Base-by-base conservation (phyloP, 2,113 vertebrate genomes). In the Siphamia tubifer region DNA sequence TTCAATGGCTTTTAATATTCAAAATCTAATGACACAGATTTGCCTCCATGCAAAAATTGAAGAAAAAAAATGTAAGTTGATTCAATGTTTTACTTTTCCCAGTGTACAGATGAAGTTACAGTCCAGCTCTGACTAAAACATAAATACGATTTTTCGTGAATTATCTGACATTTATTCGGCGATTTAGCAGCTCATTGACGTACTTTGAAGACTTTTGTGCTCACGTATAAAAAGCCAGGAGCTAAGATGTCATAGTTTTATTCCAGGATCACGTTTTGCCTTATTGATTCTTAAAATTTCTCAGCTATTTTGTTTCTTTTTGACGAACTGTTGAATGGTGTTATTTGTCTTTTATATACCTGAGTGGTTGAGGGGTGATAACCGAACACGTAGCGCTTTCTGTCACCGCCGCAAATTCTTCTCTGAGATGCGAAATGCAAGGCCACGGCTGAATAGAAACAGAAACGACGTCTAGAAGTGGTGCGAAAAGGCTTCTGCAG, bases 211-310 rank as follows among this genome's bases (percentile, higher is more conserved):
- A 51, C 6, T 27, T 36, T 31, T 28, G 38, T 51, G 6, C 15
- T 48, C 11, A 28, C 7, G 20, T 8, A 19, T 15, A 2, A n/a
- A 10, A 20, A 27, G 11, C 7, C 23, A 2, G 17, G 10, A 57
- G 11, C 11, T 39, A 39, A 58, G 17, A 38, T 2, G 4, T 12
- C 16, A 31, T 24, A 48, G 36, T 34, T 24, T 16, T 45, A 0
- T 57, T 62, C 40, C 25, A 51, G 28, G n/a, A 58, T 66, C 57
- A 60, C 45, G 25, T 44, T 64, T 74, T n/a, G 81, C 81, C 81
- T 86, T 84, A 82, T 71, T 65, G 8, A 56, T 44, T 74, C 44
- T 8, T 47, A 65, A 65, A 8, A 2, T 35, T 74, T 73, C 23
- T 17, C 5, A n/a, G n/a, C n/a, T n/a, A n/a, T n/a, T n/a, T n/a